Evolutionary conservation across 2,888 invertebrate genomes (phyloP), one percentile per base, ranked within the genome.

Genomic region (Andrena bucephala): DNA sequence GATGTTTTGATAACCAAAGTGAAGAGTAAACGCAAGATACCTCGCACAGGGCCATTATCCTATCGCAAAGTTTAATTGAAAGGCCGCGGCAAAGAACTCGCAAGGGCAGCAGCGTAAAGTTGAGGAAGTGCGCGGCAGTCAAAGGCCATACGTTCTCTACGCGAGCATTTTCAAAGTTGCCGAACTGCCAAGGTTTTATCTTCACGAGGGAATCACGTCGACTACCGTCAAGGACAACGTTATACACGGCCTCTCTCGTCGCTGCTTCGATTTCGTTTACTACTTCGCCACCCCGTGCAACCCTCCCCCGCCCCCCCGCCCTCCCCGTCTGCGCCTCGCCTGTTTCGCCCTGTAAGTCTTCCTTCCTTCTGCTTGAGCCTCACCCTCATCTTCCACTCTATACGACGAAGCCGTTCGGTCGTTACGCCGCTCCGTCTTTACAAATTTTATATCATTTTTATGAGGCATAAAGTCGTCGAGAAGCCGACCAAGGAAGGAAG

Each of bases 381-480:
- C 84, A 76, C 75, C 82, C 86, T 81, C 78, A 65, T 89, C 89
- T 88, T 88, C 88, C 90, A 90, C 91, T 89, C 91, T 89, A 91
- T 90, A 87, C 84, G 84, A 75, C 88, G 88, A 88, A 92, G 93
- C 89, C 91, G 90, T 92, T 90, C 87, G 90, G 91, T 93, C 92
- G 92, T 93, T 93, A 92, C 91, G 88, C 86, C 85, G 91, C 90
- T 89, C 88, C 92, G 91, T 93, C 93, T 93, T 93, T 93, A 93
- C 93, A 94, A 94, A 94, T 94, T 94, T 93, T 94, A 93, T 93
- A 93, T 92, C 92, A 92, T 93, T 94, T 94, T 94, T 94, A 94
- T 92, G 93, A 92, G 92, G 90, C 93, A 93, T 93, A 94, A 93
- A 93, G 92, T 93, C 92, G 92, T 91, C 92, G 91, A 92, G 92